These are phyloP conservation scores for Rhabditoides inermis DNA, from an alignment of 2,888 invertebrate species.

Conservation along the genomic window DNA sequence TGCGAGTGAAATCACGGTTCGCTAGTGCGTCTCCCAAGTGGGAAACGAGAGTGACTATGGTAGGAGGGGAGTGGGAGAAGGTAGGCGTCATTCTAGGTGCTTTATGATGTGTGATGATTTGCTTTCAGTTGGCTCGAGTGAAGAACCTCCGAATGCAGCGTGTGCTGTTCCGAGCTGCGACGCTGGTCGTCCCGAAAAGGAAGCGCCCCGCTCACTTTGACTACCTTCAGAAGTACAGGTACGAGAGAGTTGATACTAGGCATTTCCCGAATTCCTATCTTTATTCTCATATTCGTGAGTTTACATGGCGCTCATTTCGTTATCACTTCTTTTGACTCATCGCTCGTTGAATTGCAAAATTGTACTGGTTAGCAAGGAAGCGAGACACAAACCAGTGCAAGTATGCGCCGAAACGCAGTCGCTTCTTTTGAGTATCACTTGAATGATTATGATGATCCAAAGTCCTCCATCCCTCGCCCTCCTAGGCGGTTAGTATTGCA, in stretches of 20 bases:
- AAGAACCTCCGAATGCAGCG: conserved; percentile 34
- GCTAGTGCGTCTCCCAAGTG: too few relatives aligned
- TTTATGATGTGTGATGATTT: not conserved
- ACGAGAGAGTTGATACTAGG: not conserved
- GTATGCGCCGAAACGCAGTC: too few relatives aligned
- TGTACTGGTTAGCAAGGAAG: too few relatives aligned
- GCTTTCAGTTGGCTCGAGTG: conserved; percentile 42
- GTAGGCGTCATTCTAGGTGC: not conserved
- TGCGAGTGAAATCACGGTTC: too few relatives aligned
- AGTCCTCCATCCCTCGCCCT: too few relatives aligned
- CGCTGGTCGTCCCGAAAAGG: conserved; percentile 35
- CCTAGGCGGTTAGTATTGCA: too few relatives aligned
- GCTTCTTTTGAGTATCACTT: too few relatives aligned
- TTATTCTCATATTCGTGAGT: too few relatives aligned
- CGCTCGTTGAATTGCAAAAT: not conserved
- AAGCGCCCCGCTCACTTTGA: conserved; percentile 35
- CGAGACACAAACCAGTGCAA: too few relatives aligned
- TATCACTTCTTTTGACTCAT: too few relatives aligned
- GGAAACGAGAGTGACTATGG: not conserved
- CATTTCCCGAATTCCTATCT: not conserved
- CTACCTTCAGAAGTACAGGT: conserved; percentile 52
- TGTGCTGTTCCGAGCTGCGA: conserved; percentile 42
- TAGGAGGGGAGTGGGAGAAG: not conserved
- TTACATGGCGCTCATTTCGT: too few relatives aligned
- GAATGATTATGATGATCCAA: too few relatives aligned